Base-by-base conservation (phyloP, 92 coral and sea anemone genomes). In the Heteractis magnifica region DNA sequence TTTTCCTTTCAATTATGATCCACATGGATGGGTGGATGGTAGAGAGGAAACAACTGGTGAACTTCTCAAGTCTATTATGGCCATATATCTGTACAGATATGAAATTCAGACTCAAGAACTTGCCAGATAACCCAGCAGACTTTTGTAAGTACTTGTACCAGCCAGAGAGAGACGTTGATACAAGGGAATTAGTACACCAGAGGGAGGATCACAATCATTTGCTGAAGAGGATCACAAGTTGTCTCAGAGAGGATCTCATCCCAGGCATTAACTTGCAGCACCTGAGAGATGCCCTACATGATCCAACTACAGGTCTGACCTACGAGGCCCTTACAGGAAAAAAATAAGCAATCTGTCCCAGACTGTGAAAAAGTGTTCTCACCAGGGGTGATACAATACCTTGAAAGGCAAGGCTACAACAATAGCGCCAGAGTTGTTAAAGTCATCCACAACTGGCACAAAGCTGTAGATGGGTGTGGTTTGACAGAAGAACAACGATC, bases 391-490 rank as follows among this genome's bases (percentile, higher is more conserved):
- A 88, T 90, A n/a, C 16, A 83, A 2, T 90, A 80, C 77, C 78
- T 93, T 50, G 90, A 90, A 78, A 56, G 81, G 65, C 78, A 72
- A 11, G 90, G 83, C 55, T 77, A 90, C 51, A 52, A 44, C 14
- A 75, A 81, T 56, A 90, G 59, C n/a, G 93, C 90, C 13, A 50
- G n/a, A 14, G 89, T 90, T 4, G 8, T 93, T 5, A 83, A 52
- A 49, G 23, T 80, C 4, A 83, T 93, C 14, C 94, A 90, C 51
- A 93, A 88, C 84, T 92, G 95, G 93, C 93, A 92, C 68, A 90
- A 90, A 65, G 92, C 93, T 13, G 92, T 93, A 59, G 97, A 93
- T 86, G 97, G 94, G 0, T 77, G 97, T 80, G 97, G 97, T 5
- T 34, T 92, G 0, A 55, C 82, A 8, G 90, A 88, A 77, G 86